Percentiles rank a stretch among this genome's conserved stretches.
These are phyloP conservation scores for Aspidiotus destructor DNA, from an alignment of 2,888 invertebrate genomes.

Conservation along the genomic window DNA sequence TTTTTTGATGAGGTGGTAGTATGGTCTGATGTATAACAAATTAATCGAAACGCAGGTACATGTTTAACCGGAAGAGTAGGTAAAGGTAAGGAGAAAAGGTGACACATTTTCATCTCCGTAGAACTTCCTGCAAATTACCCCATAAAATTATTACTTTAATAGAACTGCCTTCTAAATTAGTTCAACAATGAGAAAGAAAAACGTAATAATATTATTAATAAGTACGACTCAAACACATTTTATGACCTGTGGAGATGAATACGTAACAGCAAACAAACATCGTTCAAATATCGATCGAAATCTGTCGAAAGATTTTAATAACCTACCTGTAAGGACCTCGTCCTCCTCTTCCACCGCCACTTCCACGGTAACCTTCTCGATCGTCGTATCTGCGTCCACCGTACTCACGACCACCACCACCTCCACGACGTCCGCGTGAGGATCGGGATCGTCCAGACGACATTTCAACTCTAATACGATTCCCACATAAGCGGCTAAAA, in stretches of 20 bases:
- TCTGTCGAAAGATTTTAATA: neutral
- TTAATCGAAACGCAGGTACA: constrained; percentile 23
- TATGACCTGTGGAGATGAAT: constrained; percentile 25
- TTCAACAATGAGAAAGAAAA: constrained; percentile 9
- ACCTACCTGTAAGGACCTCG: neutral
- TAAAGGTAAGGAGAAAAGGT: constrained; percentile 28
- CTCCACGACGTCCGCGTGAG: constrained; percentile 29
- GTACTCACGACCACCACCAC: constrained; percentile 29
- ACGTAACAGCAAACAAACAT: constrained; percentile 10
- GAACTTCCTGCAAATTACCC: constrained; percentile 35
- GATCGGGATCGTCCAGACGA: constrained; percentile 65
- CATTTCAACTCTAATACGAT: constrained; percentile 83
- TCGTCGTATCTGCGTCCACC: constrained; percentile 24
- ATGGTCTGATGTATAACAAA: constrained; percentile 18
- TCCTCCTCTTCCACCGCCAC: constrained; percentile 12
- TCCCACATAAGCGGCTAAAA: constrained; percentile 70
- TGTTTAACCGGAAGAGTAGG: constrained; percentile 21
- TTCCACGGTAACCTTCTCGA: constrained; percentile 24
- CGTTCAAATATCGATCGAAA: neutral
- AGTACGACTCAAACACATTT: constrained; percentile 11
- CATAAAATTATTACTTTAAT: constrained; percentile 34
- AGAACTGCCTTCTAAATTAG: constrained; percentile 25
- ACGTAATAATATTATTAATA: neutral
- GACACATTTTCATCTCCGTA: constrained; percentile 23
- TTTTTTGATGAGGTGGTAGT: constrained; percentile 9